Base-by-base conservation (phyloP, 1,140 invertebrate genomes). In the Venturia canescens region DNA sequence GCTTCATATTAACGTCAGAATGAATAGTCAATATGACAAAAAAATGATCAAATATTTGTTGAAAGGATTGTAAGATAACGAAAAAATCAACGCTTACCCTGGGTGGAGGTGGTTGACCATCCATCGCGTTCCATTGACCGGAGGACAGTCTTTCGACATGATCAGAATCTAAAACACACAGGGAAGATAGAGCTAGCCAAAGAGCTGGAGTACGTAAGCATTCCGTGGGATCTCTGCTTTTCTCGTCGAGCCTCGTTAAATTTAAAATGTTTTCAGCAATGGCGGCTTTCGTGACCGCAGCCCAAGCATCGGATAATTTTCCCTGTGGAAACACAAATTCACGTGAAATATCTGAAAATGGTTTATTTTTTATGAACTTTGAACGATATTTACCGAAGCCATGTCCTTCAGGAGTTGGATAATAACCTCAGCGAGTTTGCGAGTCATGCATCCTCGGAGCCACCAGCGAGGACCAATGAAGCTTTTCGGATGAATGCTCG, bases 101-200 rank as follows among this genome's bases (percentile, higher is more conserved):
- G 5, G 95, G 95, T 44, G 94, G 94, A 44, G 93, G 88, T 69
- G 93, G 90, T 84, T 94, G 93, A 3, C 93, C 94, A 80, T 94
- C 93, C 0, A 92, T 85, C 57, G 94, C 93, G 72, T 93, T 94
- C 94, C 95, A 96, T 87, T 96, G 95, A 63, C 94, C 94, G 67
- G 95, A 94, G 3, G 95, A 95, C 29, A 96, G 87, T 81, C 96
- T 93, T 86, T 98, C 97, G 0, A 98, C 97, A 88, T 99, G 97
- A 83, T 98, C 97, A 48, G 96, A 95, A 86, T 98, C 96, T 31
- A 98, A 92, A 3, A 99, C 97, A 92, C 98, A 98, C 0, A 99
- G 93, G 0, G 98, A 97, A 38, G 98, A 97, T 34, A 99, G 91
- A 0, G 98, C 96, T 69, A 99, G 89, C 98, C 98, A 99, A 11